Evolutionary conservation across 2,888 invertebrate genomes (phyloP).

Genomic region (Allolobophora icterica): DNA sequence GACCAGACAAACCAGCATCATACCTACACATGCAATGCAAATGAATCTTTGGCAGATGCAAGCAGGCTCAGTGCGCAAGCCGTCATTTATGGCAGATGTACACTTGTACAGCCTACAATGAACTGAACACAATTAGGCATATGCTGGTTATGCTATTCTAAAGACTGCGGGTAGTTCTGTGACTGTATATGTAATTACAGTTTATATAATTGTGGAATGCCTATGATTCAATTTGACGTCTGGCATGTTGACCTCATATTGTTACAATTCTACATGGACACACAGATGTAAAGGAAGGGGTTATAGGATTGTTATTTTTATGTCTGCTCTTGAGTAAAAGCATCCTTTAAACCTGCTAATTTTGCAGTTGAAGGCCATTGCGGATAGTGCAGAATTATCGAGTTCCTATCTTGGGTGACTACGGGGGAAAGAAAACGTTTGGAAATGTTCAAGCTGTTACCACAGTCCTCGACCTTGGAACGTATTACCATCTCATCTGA

Average conservation of each 20-base stretch:
- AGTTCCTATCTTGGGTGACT: no score
- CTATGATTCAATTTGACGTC: not conserved
- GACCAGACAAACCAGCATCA: constrained; percentile 43
- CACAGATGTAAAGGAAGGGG: not conserved
- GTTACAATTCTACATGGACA: not conserved
- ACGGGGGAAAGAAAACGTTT: no score
- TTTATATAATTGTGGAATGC: not conserved
- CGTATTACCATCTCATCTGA: no score
- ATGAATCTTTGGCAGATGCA: not conserved
- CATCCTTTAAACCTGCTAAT: not conserved
- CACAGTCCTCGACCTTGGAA: no score
- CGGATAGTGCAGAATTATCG: no score
- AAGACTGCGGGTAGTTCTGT: no score
- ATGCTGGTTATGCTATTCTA: no score
- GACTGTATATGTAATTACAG: not conserved
- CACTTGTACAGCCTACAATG: no score
- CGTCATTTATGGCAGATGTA: no score
- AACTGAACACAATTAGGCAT: no score
- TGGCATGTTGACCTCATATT: not conserved
- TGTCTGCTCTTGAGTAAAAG: not conserved
- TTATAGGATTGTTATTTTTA: not conserved
- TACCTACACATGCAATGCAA: not conserved
- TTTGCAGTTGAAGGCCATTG: not conserved
- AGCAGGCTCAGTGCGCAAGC: not conserved
- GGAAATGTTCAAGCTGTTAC: no score